Base-by-base conservation (phyloP, 1,140 invertebrate species). In the Galleria mellonella region DNA sequence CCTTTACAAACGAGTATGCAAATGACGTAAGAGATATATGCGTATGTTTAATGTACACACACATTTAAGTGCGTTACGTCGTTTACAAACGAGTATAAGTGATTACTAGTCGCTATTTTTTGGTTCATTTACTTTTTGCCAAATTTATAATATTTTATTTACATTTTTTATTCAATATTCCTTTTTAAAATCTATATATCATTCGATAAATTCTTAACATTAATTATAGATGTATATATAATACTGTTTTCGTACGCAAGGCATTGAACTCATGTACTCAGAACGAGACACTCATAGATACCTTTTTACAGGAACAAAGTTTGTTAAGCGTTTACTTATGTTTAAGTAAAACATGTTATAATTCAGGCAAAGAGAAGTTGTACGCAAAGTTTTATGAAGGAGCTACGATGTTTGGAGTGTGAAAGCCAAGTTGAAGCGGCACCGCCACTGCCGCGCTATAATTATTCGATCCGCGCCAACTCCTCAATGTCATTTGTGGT, bases 401-500 rank as follows among this genome's bases (percentile, higher is more conserved):
- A 70, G 51, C 47, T 47, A 60, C 62, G 56, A 55, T 59, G 55
- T 61, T 61, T 51, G 17, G 57, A 55, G 57, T 67, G 65, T 66
- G 61, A 74, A 73, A 72, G 61, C 54, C 55, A 69, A 71, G 64
- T 74, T 67, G 43, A 47, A 49, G 50, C 45, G 47, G 2, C 17
- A 6, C 17, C 2, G 17, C 17, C 6, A 23, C 6, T 23, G 17
- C 17, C 37, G 36, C 47, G 50, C 44, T 53, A 63, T 65, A 69
- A 72, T 79, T 74, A 76, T 76, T 70, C 63, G 66, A 70, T 70
- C 69, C 60, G 57, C 42, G 48, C 51, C 48, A 69, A 57, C 62
- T 59, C 65, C 56, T 52, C 49, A 72, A 72, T 60, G 62, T 63
- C 63, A 68, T 72, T 81, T 77, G 67, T 51, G 73, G 73, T 77